Conservation (phyloP, 2,797 vertebrate genomes). For the Cryptoblepharus egeriae region DNA sequence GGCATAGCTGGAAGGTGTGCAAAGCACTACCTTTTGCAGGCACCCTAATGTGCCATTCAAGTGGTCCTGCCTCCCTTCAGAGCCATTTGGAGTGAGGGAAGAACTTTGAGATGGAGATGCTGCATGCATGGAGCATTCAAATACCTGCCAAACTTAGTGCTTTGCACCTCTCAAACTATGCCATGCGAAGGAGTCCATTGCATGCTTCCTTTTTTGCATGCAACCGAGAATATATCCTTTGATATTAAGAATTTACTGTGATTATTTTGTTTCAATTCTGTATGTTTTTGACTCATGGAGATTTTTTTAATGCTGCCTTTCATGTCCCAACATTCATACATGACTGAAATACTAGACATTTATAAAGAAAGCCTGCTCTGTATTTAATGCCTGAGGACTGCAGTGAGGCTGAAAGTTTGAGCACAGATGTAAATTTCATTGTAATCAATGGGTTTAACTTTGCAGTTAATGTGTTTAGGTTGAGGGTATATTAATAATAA, state of each 20-base stretch:
- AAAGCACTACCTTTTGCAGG: no score
- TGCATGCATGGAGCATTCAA: no score
- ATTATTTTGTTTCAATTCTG: background rate
- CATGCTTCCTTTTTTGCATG: no score
- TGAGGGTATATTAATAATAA: conserved; percentile 20
- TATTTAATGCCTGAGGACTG: background rate
- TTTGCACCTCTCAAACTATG: no score
- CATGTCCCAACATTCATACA: background rate
- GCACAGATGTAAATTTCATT: conserved; percentile 6
- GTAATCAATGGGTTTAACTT: conserved; percentile 11
- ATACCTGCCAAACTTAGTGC: no score
- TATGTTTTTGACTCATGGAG: background rate
- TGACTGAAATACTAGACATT: conserved; percentile 8
- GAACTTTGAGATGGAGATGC: no score
- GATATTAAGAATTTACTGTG: background rate
- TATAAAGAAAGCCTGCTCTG: background rate
- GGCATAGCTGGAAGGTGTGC: no score
- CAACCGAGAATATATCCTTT: no score
- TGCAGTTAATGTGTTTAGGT: conserved; percentile 7
- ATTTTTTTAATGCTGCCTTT: background rate
- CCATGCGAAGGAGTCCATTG: no score
- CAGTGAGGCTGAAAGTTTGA: background rate
- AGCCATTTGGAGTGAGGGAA: no score
- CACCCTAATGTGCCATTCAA: no score
- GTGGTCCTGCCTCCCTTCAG: no score